Evolutionary conservation across 2,888 invertebrate genomes (phyloP).

Genomic region (Tiliacea aurago): DNA sequence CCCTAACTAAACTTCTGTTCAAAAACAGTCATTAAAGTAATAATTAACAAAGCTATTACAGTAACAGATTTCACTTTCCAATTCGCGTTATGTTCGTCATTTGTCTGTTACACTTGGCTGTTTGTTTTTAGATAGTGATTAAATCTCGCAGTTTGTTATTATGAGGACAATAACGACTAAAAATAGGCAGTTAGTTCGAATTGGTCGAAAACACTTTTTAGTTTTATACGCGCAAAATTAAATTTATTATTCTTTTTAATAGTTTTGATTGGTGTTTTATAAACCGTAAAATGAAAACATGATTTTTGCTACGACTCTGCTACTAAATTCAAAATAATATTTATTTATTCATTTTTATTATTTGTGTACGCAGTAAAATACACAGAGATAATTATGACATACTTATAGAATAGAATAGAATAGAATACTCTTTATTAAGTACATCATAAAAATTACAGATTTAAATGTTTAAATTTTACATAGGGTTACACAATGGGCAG

Average conservation of each 20-base stretch:
- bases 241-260: neutral
- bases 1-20: neutral
- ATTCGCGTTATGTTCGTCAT: slow-evolving; percentile 49
- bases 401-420: too few species aligned
- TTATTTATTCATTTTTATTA: too few species aligned
- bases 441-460: too few species aligned
- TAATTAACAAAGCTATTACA: slow-evolving; percentile 50
- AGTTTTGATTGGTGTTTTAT: neutral
- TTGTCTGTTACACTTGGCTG: slow-evolving; percentile 51
- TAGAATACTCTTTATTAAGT: too few species aligned
- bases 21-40: slow-evolving; percentile 31
- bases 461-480: too few species aligned
- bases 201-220: neutral
- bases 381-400: too few species aligned
- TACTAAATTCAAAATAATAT: neutral
- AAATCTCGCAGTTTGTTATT: slow-evolving; percentile 49
- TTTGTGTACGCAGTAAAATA: too few species aligned
- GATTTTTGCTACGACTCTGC: too few species aligned
- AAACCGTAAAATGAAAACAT: neutral
- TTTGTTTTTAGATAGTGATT: slow-evolving; percentile 51
- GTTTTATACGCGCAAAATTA: neutral
- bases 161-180: slow-evolving; percentile 11
- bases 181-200: slow-evolving; percentile 1
- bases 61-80: slow-evolving; percentile 58
- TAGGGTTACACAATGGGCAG: too few species aligned